Base-by-base conservation (phyloP, 2,113 vertebrate species). In the Hiodon tergisus region DNA sequence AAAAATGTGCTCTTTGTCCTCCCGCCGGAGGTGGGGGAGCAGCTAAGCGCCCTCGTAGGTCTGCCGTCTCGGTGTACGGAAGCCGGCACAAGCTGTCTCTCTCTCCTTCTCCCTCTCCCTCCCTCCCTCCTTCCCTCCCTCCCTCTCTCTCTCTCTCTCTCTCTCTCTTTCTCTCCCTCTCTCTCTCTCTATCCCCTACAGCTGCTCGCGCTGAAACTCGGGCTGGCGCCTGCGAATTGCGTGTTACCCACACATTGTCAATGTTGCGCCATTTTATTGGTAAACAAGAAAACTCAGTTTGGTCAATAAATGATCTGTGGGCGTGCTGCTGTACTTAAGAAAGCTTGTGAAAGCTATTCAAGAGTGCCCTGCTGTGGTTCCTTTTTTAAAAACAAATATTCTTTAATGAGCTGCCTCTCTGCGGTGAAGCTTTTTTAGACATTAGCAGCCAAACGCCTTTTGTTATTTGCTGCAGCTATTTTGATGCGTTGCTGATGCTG, bases 401-500 rank as follows among this genome's bases (percentile, higher is more conserved):
- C 74, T 77, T 80, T 85, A 93, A 93, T 93, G 93, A 93, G 90
- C 89, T 87, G 83, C 74, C 71, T 80, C 87, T 92, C 89, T 88
- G 89, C 87, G 84, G 89, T 88, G 86, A 90, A 90, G 91, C 74
- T 54, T 77, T 83, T 85, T 79, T 78, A 84, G 82, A 84, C 78
- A 91, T 90, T 89, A 91, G 91, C 91, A 90, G 89, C 90, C 88
- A 93, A 93, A 92, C 89, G 90, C 87, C 90, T 92, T 92, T 84
- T 90, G 92, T 93, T 91, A 92, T 94, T 94, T 93, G 87, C 88
- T 90, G 85, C 86, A 91, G 92, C 89, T 93, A 94, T 92, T 93
- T 93, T 93, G 91, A 92, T 92, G 87, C 82, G 87, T 88, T 83
- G 87, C 75, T 76, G 78, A 75, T 86, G 74, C 86, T 88, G 87